Percentiles rank a stretch among this genome's conserved stretches.
phyloP scores from a whole-genome alignment of 2,797 vertebrate genomes.

The Euthynnus affinis region DNA sequence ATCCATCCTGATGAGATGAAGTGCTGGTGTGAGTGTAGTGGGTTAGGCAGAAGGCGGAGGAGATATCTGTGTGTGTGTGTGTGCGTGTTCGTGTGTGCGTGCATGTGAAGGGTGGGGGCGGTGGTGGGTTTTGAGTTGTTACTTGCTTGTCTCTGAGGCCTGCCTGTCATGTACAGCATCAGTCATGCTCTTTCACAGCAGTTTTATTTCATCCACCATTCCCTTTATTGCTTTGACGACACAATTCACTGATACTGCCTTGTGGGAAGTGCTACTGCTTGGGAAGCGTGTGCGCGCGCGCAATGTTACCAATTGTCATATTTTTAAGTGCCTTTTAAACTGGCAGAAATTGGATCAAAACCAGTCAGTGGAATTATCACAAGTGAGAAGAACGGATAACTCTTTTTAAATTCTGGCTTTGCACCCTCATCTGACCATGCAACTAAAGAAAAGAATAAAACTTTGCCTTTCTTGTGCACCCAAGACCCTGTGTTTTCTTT shows the following conservation, averaged over 20 bases:
- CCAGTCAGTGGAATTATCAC: slow-evolving; percentile 50
- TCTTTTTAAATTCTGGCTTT: slow-evolving; percentile 9
- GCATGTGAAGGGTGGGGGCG: background rate
- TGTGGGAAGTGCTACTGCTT: slow-evolving; percentile 67
- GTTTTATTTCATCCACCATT: slow-evolving; percentile 85
- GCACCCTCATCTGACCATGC: slow-evolving; percentile 36
- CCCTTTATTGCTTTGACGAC: slow-evolving; percentile 81
- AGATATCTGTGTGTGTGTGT: slow-evolving; percentile 12
- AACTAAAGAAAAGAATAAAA: slow-evolving; percentile 29
- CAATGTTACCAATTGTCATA: slow-evolving; percentile 54
- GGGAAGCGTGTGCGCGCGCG: slow-evolving; percentile 32
- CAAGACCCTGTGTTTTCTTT: background rate
- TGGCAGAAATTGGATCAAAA: slow-evolving; percentile 66
- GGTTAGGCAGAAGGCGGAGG: slow-evolving; percentile 23
- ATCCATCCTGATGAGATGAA: slow-evolving; percentile 65
- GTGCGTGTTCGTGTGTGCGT: background rate
- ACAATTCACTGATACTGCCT: slow-evolving; percentile 76
- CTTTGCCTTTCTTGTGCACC: slow-evolving; percentile 23
- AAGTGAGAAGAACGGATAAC: slow-evolving; percentile 39
- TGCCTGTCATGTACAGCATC: slow-evolving; percentile 84
- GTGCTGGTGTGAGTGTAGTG: slow-evolving; percentile 39
- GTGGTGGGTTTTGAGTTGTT: slow-evolving; percentile 70
- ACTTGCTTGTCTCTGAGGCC: slow-evolving; percentile 78
- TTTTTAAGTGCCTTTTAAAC: slow-evolving; percentile 67
- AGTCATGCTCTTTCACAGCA: slow-evolving; percentile 84